phyloP scores from a whole-genome alignment of 2,113 vertebrate species.

The Semnornis frantzii region DNA sequence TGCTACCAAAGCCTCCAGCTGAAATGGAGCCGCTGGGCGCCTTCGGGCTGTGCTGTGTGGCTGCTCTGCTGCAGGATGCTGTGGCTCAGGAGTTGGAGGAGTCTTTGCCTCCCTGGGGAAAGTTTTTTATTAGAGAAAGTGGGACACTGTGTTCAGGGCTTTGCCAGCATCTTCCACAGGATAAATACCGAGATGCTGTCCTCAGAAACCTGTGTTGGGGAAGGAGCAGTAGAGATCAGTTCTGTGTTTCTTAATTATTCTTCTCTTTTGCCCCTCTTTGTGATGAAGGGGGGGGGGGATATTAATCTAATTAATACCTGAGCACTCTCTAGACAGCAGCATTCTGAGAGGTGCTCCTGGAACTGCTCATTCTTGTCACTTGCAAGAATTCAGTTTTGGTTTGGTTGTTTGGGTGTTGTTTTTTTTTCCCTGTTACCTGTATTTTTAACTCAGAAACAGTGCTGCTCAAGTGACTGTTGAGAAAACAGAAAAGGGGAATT shows the following conservation, averaged over 20 bases:
- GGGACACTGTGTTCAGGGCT: conserved; percentile 20
- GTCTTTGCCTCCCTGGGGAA: conserved; percentile 55
- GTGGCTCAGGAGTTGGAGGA: conserved; percentile 46
- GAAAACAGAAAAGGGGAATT: background rate
- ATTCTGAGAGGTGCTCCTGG: background rate
- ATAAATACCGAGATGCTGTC: background rate
- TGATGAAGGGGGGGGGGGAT: background rate
- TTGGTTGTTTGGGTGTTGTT: background rate
- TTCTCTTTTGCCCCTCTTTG: background rate
- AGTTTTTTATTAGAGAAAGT: conserved; percentile 67
- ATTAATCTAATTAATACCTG: background rate
- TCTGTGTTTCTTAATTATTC: background rate
- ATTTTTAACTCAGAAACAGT: conserved; percentile 11
- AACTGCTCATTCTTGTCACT: background rate
- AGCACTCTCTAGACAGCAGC: background rate
- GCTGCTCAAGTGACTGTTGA: background rate
- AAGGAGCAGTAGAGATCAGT: background rate
- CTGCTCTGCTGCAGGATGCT: background rate
- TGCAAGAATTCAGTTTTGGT: background rate
- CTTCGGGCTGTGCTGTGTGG: background rate
- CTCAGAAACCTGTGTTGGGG: background rate
- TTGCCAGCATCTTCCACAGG: conserved; percentile 4
- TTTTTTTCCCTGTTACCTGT: background rate
- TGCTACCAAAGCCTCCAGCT: background rate
- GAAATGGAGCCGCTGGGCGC: background rate